Evolutionary conservation across 2,888 invertebrate genomes (phyloP), one percentile per base, ranked within the genome.

Genomic region (Biston betularia): DNA sequence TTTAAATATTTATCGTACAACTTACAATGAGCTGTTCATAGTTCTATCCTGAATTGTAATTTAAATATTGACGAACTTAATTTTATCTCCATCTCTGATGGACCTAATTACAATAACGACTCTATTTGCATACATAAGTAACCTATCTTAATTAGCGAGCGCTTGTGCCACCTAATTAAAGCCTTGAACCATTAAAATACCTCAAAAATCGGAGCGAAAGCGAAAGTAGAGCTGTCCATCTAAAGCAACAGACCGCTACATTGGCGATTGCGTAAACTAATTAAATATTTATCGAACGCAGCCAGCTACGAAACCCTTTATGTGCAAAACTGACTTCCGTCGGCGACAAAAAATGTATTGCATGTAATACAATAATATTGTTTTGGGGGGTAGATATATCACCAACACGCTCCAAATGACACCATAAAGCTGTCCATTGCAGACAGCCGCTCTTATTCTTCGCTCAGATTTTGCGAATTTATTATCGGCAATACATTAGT

Each of bases 251-350:
- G 65, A 50, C 65, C 67, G 63, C 60, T 65, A 66, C 63, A 63
- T 65, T 67, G 67, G 45, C 44, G 44, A 65, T 70, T 68, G 70
- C 69, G 61, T 68, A 69, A 79, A 73, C 72, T 77, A 80, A 82
- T 82, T 80, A 80, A 76, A 80, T 78, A 82, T 79, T 77, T 79
- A 83, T 76, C 75, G 69, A 73, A 75, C 67, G 75, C 69, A 65
- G 74, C 73, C 72, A 78, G 77, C 77, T 76, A 75, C 74, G 75
- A 76, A 83, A 80, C 83, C 81, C 78, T 85, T 83, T 80, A 81
- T 84, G 86, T 85, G 84, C 79, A 81, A 85, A 86, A 77, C 76
- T 76, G 78, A 79, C 77, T 82, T 83, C 74, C 80, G 77, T 76
- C 76, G 66, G 75, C 74, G 72, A 82, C 81, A 83, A 84, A 80